phyloP scores from a whole-genome alignment of 2,113 vertebrate species.

The Calonectris borealis region DNA sequence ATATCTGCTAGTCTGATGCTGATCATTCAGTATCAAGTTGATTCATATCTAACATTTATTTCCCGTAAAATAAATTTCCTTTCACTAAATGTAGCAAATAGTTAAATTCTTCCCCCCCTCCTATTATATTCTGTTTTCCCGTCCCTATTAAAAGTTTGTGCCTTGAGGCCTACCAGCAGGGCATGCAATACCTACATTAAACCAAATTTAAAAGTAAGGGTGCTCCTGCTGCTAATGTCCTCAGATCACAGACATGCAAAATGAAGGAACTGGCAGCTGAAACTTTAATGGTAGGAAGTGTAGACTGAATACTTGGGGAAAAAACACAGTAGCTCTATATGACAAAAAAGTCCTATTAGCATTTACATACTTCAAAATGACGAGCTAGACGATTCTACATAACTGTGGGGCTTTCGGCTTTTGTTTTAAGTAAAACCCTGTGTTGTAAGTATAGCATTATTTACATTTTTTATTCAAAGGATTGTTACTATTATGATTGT shows the following conservation, averaged over 20 bases:
- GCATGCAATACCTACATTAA: constrained; percentile 79
- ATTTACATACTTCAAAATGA: constrained; percentile 57
- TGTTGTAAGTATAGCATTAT: neutral
- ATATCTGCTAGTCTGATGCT: neutral
- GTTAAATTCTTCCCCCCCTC: constrained; percentile 32
- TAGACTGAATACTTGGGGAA: constrained; percentile 63
- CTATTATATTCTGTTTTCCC: constrained; percentile 63
- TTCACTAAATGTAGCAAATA: constrained; percentile 42
- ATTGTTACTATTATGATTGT: neutral
- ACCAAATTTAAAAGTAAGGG: constrained; percentile 83
- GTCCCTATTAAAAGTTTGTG: constrained; percentile 74
- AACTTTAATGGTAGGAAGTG: constrained; percentile 76
- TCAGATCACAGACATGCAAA: constrained; percentile 82
- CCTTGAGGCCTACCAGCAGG: constrained; percentile 81
- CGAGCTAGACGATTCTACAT: neutral
- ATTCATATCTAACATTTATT: neutral
- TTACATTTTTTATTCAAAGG: neutral
- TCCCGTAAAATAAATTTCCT: neutral
- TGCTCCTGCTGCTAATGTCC: constrained; percentile 78
- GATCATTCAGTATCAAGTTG: neutral
- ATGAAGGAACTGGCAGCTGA: constrained; percentile 79
- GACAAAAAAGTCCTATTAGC: constrained; percentile 70
- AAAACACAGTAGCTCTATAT: constrained; percentile 53
- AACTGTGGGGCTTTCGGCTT: neutral
- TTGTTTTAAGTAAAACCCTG: constrained; percentile 35